Conservation (phyloP, 2,113 vertebrate species). For the Centropristis striata region DNA sequence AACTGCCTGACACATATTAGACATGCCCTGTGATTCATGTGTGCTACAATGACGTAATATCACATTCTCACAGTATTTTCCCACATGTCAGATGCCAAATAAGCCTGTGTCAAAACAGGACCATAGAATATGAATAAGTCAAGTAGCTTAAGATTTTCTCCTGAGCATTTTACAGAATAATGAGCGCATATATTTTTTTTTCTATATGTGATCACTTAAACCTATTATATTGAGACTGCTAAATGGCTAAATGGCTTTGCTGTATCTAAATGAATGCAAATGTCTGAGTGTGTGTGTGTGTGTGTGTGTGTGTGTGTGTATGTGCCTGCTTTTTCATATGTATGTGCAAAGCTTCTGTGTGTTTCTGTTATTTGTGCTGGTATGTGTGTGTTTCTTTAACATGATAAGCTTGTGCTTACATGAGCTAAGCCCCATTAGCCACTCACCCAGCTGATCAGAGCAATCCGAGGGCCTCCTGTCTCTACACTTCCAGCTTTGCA, state of each 20-base stretch:
- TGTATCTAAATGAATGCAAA: neutral
- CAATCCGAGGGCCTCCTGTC: constrained; percentile 72
- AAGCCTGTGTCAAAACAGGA: constrained; percentile 44
- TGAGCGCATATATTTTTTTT: constrained; percentile 1
- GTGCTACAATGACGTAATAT: neutral
- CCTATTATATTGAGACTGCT: constrained; percentile 8
- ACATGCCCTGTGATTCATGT: constrained; percentile 19
- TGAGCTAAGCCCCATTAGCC: constrained; percentile 16
- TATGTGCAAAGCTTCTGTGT: constrained; percentile 2
- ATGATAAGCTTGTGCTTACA: constrained; percentile 1
- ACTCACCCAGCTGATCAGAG: constrained; percentile 90
- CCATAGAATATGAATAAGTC: constrained; percentile 41
- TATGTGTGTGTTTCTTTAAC: constrained; percentile 19
- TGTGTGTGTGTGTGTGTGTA: neutral
- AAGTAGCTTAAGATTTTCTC: constrained; percentile 9
- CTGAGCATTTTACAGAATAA: constrained; percentile 33
- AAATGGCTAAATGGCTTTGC: constrained; percentile 13
- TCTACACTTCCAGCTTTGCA: constrained; percentile 81
- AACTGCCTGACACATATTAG: neutral
- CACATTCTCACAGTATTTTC: constrained; percentile 15
- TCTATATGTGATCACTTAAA: constrained; percentile 36
- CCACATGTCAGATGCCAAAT: constrained; percentile 41
- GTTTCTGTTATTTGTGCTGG: neutral
- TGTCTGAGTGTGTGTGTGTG: neutral
- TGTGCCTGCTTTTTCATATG: neutral